Percentiles rank a stretch among this genome's conserved stretches.
Evolutionary conservation across 2,113 vertebrate species (phyloP).

Genomic region (Symphodus melops): DNA sequence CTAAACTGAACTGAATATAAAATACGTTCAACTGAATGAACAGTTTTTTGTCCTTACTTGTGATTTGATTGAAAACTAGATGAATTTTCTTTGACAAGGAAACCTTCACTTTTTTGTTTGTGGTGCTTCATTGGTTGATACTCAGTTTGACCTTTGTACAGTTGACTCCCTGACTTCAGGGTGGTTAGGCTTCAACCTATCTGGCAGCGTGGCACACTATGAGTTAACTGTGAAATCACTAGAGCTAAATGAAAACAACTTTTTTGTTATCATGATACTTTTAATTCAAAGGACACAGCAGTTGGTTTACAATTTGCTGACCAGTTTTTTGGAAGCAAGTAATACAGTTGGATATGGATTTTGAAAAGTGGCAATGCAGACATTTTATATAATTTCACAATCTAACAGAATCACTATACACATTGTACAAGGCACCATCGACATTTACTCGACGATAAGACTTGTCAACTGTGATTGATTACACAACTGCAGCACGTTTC

Average conservation of each 20-base stretch:
- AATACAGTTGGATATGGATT: background rate
- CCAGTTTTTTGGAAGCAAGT: slow-evolving; percentile 4
- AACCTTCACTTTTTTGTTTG: no score
- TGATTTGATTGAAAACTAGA: no score
- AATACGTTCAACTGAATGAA: no score
- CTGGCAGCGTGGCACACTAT: background rate
- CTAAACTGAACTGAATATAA: no score
- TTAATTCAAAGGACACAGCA: background rate
- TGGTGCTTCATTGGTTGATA: no score
- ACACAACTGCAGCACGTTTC: background rate
- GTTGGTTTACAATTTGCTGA: background rate
- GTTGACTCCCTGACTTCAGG: no score
- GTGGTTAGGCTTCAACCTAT: no score
- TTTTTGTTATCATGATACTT: background rate
- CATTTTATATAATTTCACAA: background rate
- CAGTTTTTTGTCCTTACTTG: no score
- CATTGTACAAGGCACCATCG: background rate
- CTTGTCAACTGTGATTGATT: slow-evolving; percentile 6
- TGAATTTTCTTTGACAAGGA: no score
- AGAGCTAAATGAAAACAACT: background rate
- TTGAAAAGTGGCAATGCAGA: background rate
- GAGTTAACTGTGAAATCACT: background rate
- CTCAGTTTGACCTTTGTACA: no score
- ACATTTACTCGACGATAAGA: background rate
- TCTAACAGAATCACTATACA: slow-evolving; percentile 5